phyloP scores from a whole-genome alignment of 2,888 invertebrate genomes.

The Endomychus coccineus region DNA sequence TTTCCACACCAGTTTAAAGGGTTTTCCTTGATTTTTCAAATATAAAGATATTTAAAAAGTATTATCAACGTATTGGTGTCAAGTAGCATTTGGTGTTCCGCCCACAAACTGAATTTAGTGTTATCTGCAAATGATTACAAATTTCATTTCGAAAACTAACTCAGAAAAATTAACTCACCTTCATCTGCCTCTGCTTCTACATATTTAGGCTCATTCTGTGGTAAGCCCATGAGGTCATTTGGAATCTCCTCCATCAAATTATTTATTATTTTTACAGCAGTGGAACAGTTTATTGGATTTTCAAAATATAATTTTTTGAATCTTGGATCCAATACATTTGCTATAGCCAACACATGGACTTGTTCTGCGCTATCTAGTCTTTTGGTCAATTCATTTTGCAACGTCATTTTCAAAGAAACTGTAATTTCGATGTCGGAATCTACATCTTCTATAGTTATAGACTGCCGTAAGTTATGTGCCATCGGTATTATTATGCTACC shows the following conservation, averaged over 20 bases:
- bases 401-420: not conserved
- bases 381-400: not conserved
- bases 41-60: slow-evolving; percentile 15
- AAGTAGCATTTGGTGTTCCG: slow-evolving; percentile 17
- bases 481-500: not conserved
- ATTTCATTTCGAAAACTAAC: no score
- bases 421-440: not conserved
- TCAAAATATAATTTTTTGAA: no score
- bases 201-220: no score
- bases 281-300: no score
- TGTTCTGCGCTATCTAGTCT: not conserved
- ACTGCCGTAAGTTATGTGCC: slow-evolving; percentile 1
- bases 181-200: no score
- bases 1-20: slow-evolving; percentile 17
- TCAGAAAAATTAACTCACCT: no score
- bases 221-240: no score
- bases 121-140: no score
- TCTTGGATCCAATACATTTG: no score
- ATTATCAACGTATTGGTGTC: slow-evolving; percentile 7
- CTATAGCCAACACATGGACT: slow-evolving; percentile 1
- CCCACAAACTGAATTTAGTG: slow-evolving; percentile 19
- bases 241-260: no score
- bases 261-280: no score
- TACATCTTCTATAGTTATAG: not conserved
- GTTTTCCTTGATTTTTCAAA: slow-evolving; percentile 15